Evolutionary conservation across 2,113 vertebrate genomes (phyloP).

Genomic region (Anhinga rufa): DNA sequence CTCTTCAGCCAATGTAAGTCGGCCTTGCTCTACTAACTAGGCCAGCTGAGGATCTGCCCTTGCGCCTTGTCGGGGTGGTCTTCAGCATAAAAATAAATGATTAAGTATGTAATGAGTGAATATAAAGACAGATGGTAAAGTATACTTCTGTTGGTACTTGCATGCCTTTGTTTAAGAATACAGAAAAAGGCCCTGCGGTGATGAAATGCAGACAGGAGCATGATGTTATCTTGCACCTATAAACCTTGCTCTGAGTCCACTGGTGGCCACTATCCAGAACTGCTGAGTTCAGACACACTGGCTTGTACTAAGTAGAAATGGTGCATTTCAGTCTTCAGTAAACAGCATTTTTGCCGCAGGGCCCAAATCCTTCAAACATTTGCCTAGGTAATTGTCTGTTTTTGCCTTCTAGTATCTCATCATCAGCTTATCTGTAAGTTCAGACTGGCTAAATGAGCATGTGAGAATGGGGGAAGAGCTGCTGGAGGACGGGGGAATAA

Average conservation of each 20-base stretch:
- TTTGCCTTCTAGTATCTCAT: slow-evolving; percentile 54
- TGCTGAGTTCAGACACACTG: slow-evolving; percentile 29
- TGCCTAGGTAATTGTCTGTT: slow-evolving; percentile 66
- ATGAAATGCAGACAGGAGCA: slow-evolving; percentile 60
- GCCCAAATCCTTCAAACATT: slow-evolving; percentile 66
- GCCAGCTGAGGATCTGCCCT: not conserved
- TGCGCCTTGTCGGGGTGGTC: not conserved
- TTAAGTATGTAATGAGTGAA: not conserved
- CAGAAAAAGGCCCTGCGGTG: slow-evolving; percentile 59
- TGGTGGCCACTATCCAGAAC: slow-evolving; percentile 65
- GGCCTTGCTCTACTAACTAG: not conserved
- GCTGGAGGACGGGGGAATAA: not conserved
- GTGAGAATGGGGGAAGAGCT: slow-evolving; percentile 27
- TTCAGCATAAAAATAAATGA: not conserved
- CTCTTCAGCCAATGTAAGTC: not conserved
- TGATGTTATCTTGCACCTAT: slow-evolving; percentile 69
- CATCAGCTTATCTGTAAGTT: slow-evolving; percentile 46
- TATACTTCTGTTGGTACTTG: slow-evolving; percentile 65
- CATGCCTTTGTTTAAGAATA: slow-evolving; percentile 59
- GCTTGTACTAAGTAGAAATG: slow-evolving; percentile 30
- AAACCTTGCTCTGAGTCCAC: slow-evolving; percentile 64
- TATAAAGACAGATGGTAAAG: slow-evolving; percentile 50
- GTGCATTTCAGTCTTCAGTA: slow-evolving; percentile 60
- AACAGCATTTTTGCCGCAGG: slow-evolving; percentile 67
- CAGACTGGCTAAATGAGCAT: slow-evolving; percentile 39